Percentiles rank a stretch among this genome's conserved stretches.
phyloP scores from a whole-genome alignment of 2,888 invertebrate species.

The Trichogramma evanescens region DNA sequence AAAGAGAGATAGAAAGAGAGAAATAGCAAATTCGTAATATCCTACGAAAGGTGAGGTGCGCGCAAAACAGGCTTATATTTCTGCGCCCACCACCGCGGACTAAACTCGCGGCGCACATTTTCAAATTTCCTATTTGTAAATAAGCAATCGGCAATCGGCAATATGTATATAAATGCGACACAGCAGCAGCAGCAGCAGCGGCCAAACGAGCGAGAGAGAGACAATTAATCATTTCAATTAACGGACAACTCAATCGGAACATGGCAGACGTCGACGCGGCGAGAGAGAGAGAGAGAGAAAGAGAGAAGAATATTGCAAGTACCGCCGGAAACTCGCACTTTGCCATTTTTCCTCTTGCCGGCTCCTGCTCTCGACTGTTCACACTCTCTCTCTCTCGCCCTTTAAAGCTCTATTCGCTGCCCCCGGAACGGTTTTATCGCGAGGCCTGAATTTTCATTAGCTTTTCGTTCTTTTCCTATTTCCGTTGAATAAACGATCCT shows the following conservation, averaged over 20 bases:
- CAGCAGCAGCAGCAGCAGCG: constrained; percentile 7
- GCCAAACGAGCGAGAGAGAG: constrained; percentile 26
- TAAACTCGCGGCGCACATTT: constrained; percentile 36
- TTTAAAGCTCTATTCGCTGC: not conserved
- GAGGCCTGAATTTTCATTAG: constrained; percentile 13
- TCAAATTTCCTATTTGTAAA: constrained; percentile 49
- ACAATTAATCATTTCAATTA: constrained; percentile 49
- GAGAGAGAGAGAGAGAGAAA: constrained; percentile 3
- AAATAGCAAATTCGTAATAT: constrained; percentile 49
- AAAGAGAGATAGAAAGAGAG: constrained; percentile 29
- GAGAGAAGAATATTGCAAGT: constrained; percentile 45
- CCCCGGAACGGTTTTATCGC: not conserved
- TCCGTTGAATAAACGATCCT: constrained; percentile 15
- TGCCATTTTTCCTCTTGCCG: constrained; percentile 5
- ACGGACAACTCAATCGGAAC: constrained; percentile 45
- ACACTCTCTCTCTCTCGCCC: constrained; percentile 11
- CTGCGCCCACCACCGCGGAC: constrained; percentile 3
- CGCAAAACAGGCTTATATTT: constrained; percentile 11
- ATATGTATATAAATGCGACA: not conserved
- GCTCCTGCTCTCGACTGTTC: constrained; percentile 7
- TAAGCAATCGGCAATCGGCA: constrained; percentile 42
- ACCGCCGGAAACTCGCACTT: constrained; percentile 33
- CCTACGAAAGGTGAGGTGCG: constrained; percentile 44
- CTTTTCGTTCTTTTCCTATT: constrained; percentile 14
- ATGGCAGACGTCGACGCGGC: constrained; percentile 11